Conservation (phyloP, 35 echinoderm and acorn worm genomes). For the Acanthaster planci region DNA sequence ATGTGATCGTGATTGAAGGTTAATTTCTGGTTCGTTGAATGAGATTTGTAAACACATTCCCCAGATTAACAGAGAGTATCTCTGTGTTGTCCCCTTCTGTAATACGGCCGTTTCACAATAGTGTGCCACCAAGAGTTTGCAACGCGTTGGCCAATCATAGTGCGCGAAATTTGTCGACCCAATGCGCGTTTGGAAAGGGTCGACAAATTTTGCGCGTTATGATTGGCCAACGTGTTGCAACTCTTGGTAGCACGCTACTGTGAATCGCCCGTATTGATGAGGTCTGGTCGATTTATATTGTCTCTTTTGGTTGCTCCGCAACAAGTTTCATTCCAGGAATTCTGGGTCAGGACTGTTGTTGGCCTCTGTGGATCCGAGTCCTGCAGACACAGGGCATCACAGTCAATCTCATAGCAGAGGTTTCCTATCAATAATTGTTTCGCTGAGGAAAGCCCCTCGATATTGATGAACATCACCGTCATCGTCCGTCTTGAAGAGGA, state of each 20-base stretch:
- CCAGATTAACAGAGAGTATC: constrained; percentile 35
- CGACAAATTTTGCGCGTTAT: too few species aligned
- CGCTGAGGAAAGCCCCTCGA: constrained; percentile 40
- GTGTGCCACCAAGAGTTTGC: too few species aligned
- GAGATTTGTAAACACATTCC: constrained; percentile 56
- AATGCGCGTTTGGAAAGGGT: too few species aligned
- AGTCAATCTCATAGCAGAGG: constrained; percentile 32
- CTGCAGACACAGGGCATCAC: constrained; percentile 46
- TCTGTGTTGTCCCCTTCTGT: constrained; percentile 49
- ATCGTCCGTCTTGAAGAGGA: constrained; percentile 48
- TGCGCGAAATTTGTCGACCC: too few species aligned
- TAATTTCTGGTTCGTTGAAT: constrained; percentile 14
- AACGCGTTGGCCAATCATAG: too few species aligned
- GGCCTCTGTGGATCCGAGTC: constrained; percentile 69
- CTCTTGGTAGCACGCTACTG: too few species aligned
- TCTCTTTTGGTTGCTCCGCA: constrained; percentile 37
- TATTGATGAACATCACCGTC: constrained; percentile 54
- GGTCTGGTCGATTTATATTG: constrained; percentile 40
- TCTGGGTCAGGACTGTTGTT: constrained; percentile 35
- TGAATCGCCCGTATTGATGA: too few species aligned
- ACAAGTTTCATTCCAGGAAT: constrained; percentile 55
- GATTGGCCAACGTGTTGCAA: too few species aligned
- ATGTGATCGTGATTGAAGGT: constrained; percentile 30
- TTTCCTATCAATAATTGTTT: constrained; percentile 39
- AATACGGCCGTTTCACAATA: too few species aligned